These are phyloP conservation scores for Synaphobranchus kaupii DNA, from an alignment of 2,797 vertebrate species.

Conservation along the genomic window DNA sequence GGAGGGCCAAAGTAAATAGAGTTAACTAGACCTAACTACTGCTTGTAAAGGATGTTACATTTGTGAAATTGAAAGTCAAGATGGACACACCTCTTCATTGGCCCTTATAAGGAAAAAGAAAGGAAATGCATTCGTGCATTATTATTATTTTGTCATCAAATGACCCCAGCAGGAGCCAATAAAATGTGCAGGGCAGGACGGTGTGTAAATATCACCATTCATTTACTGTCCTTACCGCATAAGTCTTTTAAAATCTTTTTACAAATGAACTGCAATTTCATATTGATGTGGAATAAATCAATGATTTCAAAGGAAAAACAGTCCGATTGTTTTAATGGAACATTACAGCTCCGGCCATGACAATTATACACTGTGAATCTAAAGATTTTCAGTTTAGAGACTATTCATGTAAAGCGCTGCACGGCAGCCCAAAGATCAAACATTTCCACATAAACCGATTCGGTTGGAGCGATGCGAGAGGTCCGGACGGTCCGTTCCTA, in stretches of 20 bases:
- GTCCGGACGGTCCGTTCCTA: no score
- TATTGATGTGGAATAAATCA: background rate
- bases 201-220: background rate
- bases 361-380: background rate
- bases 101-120: background rate
- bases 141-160: no score
- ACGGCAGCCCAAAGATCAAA: background rate
- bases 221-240: background rate
- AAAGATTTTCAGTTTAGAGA: background rate
- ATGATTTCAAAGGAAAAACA: background rate
- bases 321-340: background rate
- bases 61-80: background rate
- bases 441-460: background rate
- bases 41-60: background rate
- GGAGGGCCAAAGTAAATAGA: no score
- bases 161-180: no score
- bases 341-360: background rate
- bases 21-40: background rate
- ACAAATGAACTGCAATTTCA: background rate
- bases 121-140: no score
- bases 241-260: background rate
- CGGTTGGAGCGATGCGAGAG: background rate
- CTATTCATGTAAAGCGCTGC: background rate
- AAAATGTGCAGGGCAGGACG: background rate
- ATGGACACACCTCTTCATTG: background rate